These are phyloP conservation scores for Xanthorhoe designata DNA, from an alignment of 2,888 invertebrate species.

Conservation along the genomic window DNA sequence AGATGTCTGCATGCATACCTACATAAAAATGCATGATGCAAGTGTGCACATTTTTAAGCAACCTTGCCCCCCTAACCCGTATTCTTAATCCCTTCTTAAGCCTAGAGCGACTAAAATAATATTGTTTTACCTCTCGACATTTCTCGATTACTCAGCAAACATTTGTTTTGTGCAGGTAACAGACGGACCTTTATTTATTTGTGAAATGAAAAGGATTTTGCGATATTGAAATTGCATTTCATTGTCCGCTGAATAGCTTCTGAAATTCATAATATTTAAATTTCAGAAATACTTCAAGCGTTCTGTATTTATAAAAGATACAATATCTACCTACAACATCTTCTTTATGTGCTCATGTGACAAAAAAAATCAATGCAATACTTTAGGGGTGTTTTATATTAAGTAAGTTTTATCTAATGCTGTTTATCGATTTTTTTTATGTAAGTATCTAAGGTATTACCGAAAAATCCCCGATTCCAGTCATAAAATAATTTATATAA, in stretches of 20 bases:
- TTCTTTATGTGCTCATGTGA: too few relatives aligned
- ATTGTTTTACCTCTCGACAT: conserved; percentile 41
- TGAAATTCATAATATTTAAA: not conserved
- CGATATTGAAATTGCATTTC: conserved; percentile 23
- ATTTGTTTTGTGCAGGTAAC: conserved; percentile 27
- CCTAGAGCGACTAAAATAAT: conserved; percentile 30
- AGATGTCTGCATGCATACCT: not conserved
- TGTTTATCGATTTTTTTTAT: not conserved
- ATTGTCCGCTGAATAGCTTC: not conserved
- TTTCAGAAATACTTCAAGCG: not conserved
- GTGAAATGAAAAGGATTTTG: conserved; percentile 30
- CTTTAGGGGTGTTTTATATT: too few relatives aligned
- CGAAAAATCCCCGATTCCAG: not conserved
- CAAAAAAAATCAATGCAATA: too few relatives aligned
- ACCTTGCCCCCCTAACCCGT: not conserved
- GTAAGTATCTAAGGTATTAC: not conserved
- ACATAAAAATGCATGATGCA: not conserved
- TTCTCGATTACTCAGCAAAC: conserved; percentile 40
- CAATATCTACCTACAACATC: too few relatives aligned
- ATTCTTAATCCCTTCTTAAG: conserved; percentile 17
- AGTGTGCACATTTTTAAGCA: not conserved
- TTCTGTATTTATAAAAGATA: not conserved
- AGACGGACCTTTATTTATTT: conserved; percentile 28
- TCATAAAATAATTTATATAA: not conserved
- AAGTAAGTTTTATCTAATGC: not conserved